Evolutionary conservation across 2,888 invertebrate genomes (phyloP), one percentile per base, ranked within the genome.

Genomic region (Hypercompe scribonia): DNA sequence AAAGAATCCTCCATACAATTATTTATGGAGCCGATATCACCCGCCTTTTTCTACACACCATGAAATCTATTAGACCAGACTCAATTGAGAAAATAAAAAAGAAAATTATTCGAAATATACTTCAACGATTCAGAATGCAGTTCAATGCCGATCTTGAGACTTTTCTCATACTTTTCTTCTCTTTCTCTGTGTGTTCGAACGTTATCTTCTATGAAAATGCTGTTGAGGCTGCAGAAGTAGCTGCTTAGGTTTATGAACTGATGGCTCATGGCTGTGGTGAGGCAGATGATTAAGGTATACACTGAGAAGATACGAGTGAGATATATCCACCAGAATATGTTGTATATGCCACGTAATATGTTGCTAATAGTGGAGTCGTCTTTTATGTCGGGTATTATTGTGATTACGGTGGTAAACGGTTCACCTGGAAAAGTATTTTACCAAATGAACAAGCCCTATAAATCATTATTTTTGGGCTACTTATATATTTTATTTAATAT

Each of bases 321-420:
- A 42, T 86, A 83, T 5, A 88, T 67, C 85, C 85, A 87, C 88
- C 88, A 90, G 0, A 86, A 7, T 3, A 88, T 7, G 74, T 87
- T 86, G 74, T 72, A 68, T 54, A 83, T 36, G 18, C 21, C 50
- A 18, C 68, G 54, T 8, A 58, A 8, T 34, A 54, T 8, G 28
- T 68, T 54, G 28, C 54, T 58, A 8, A 34, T 11, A 18, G 34
- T n/a, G n/a, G 68, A 68, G 33, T 68, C n/a, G 3, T 68, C 68
- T 3, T 68, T 54, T 1, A 58, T n/a, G 11, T 68, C 68, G 34
- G 68, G 68, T 7, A 54, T 34, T 11, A 68, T 18, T 18, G 68
- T 68, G n/a, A 68, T 68, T 28, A 68, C n/a, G n/a, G 54, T 33
- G 34, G 33, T 68, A 10, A 68, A 68, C 3, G 68, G 46, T 31